These are phyloP conservation scores for Hyalella azteca DNA, from an alignment of 2,888 invertebrate species.

Conservation along the genomic window DNA sequence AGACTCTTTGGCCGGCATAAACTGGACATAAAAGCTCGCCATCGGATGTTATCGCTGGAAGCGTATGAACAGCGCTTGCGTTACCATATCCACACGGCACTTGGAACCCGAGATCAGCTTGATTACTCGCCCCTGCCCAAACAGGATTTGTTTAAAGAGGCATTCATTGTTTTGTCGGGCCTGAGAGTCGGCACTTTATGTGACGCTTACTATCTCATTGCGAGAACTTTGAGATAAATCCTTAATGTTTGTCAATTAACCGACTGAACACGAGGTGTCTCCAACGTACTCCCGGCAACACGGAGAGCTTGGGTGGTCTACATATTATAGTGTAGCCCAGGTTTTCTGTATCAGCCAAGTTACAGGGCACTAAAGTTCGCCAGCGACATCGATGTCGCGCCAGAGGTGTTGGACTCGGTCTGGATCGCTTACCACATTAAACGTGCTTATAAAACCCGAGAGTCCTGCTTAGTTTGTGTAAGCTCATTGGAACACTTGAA, in stretches of 20 bases:
- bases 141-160: conserved; percentile 39
- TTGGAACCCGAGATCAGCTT: conserved; percentile 1
- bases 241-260: conserved; percentile 36
- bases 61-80: conserved; percentile 19
- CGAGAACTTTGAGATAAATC: conserved; percentile 28
- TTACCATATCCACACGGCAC: conserved; percentile 16
- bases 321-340: conserved; percentile 5
- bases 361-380: conserved; percentile 4
- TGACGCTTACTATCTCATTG: conserved; percentile 35
- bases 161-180: conserved; percentile 38
- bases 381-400: neutral
- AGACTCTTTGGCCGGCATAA: conserved; percentile 3
- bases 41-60: conserved; percentile 9
- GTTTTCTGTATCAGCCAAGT: conserved; percentile 23
- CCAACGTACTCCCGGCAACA: neutral
- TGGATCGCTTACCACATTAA: conserved; percentile 7
- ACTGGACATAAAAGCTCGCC: conserved; percentile 5
- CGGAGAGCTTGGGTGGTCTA: conserved; percentile 8
- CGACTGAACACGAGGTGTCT: conserved; percentile 36
- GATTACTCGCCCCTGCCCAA: neutral
- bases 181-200: conserved; percentile 26
- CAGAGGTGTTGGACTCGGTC: conserved; percentile 9
- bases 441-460: neutral
- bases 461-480: too few species aligned
- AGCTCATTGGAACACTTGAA: too few species aligned